Percentiles rank a stretch among this genome's conserved stretches.
Conservation (phyloP, 2,888 invertebrate genomes). For the Cephus pygmeus region DNA sequence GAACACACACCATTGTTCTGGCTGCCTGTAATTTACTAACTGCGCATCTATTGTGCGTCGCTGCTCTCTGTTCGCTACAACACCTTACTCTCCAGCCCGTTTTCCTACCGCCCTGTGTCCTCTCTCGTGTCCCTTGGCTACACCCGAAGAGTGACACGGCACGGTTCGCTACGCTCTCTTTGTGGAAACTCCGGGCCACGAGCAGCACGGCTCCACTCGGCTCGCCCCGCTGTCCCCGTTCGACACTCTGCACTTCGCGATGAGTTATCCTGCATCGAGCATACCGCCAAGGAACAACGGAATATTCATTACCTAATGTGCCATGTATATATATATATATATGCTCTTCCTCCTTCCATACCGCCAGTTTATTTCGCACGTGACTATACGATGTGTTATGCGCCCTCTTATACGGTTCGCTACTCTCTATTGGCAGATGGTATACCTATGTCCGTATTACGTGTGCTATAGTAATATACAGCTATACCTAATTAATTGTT, state of each 20-base stretch:
- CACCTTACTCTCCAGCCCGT: constrained; percentile 32
- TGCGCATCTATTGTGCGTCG: constrained; percentile 49
- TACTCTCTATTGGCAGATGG: neutral
- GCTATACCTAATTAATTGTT: neutral
- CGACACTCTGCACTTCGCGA: neutral
- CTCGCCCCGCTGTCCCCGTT: neutral
- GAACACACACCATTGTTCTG: constrained; percentile 40
- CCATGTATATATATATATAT: neutral
- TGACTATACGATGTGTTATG: neutral
- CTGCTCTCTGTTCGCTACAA: constrained; percentile 40
- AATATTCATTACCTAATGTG: constrained; percentile 36
- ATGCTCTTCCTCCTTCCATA: neutral
- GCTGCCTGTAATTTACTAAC: constrained; percentile 57
- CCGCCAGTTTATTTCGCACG: neutral
- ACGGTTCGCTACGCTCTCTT: constrained; percentile 8
- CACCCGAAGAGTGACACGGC: constrained; percentile 8
- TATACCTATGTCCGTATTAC: neutral
- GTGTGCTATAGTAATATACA: neutral
- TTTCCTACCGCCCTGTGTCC: constrained; percentile 18
- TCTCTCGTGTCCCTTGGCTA: constrained; percentile 10
- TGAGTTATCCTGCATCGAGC: neutral
- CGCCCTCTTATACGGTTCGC: neutral
- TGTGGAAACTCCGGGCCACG: neutral
- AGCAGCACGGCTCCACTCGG: constrained; percentile 3
- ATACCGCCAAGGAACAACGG: constrained; percentile 17